A percentile compares a stretch with the other conserved stretches of the same genome.
These are phyloP conservation scores for Panagrolaimus sp. DNA, from an alignment of 1,140 invertebrate genomes.

Conservation along the genomic window DNA sequence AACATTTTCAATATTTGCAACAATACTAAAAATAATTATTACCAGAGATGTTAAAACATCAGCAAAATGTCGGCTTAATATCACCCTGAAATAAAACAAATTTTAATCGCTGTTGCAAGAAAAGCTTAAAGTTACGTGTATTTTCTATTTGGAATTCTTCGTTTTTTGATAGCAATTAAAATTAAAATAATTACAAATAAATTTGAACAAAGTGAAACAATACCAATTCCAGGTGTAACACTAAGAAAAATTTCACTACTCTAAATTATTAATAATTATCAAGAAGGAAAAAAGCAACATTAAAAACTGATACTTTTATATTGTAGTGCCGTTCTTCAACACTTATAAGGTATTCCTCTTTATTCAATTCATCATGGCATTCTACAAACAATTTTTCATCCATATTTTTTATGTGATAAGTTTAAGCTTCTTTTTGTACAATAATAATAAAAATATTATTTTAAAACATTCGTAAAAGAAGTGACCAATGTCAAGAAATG, in stretches of 20 bases:
- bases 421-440: too few species aligned
- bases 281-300: neutral
- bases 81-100: neutral
- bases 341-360: neutral
- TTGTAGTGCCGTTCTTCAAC: constrained; percentile 9
- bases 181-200: neutral
- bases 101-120: neutral
- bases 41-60: neutral
- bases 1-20: constrained; percentile 3
- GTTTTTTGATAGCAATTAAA: neutral
- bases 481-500: too few species aligned
- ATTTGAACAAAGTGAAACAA: neutral
- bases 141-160: neutral
- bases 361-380: too few species aligned
- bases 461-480: too few species aligned
- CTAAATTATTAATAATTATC: neutral
- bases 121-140: neutral
- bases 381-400: too few species aligned
- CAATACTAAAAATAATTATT: neutral
- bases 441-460: too few species aligned
- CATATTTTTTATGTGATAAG: too few species aligned
- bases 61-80: neutral
- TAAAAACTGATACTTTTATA: neutral
- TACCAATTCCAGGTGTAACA: neutral
- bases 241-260: constrained; percentile 4